These are phyloP conservation scores for Orthosia gracilis DNA, from an alignment of 2,888 invertebrate genomes.

Conservation along the genomic window DNA sequence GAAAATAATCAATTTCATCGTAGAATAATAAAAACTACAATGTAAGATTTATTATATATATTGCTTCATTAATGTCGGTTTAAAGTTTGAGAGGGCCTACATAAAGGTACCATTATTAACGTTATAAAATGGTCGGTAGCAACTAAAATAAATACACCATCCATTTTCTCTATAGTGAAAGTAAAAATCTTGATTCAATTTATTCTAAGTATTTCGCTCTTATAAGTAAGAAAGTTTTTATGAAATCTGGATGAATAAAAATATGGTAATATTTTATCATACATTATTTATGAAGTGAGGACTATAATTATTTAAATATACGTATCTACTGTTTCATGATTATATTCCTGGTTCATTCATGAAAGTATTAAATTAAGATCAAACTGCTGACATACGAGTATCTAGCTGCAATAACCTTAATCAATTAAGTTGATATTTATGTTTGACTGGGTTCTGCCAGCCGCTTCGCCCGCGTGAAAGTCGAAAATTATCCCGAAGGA, in stretches of 20 bases:
- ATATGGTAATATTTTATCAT: conserved; percentile 8
- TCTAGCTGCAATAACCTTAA: no score
- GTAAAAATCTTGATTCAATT: not conserved
- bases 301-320: not conserved
- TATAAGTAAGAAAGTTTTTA: not conserved
- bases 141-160: not conserved
- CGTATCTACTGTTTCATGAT: not conserved
- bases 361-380: not conserved
- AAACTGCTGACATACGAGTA: no score
- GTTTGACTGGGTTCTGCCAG: no score
- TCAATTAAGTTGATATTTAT: no score
- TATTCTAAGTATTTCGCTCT: not conserved
- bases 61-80: conserved; percentile 6
- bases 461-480: no score
- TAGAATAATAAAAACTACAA: conserved; percentile 18
- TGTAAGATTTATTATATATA: not conserved
- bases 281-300: not conserved
- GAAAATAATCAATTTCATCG: conserved; percentile 2
- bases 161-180: not conserved
- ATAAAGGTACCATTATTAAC: not conserved
- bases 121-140: not conserved
- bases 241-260: not conserved
- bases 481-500: no score
- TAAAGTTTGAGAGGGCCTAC: not conserved
- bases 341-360: not conserved